Conservation (phyloP, 92 coral and sea anemone genomes). For the Parazoanthus atlanticus region DNA sequence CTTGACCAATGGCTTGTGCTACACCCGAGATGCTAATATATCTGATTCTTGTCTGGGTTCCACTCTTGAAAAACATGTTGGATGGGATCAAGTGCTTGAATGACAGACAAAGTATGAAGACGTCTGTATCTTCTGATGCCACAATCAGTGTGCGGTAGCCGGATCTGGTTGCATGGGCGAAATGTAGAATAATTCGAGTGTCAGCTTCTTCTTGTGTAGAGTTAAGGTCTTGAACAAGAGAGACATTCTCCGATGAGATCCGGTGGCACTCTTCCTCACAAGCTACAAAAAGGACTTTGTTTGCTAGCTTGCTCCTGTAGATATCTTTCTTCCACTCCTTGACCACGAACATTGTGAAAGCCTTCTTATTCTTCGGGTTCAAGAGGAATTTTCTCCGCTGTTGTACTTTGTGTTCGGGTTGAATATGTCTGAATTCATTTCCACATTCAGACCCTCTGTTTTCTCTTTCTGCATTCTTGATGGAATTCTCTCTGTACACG, state of each 20-base stretch:
- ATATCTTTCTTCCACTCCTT: constrained; percentile 36
- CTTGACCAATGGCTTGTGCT: constrained; percentile 51
- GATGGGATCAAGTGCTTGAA: constrained; percentile 44
- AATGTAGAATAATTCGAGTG: constrained; percentile 48
- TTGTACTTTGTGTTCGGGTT: constrained; percentile 53
- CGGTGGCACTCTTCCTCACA: constrained; percentile 44
- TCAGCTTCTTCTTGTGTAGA: constrained; percentile 69
- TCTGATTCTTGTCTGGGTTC: constrained; percentile 56
- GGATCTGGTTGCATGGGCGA: constrained; percentile 46
- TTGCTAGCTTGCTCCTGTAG: constrained; percentile 30
- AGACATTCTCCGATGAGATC: constrained; percentile 44
- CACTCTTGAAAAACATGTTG: constrained; percentile 49
- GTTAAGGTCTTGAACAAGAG: constrained; percentile 40
- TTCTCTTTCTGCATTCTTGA: constrained; percentile 63
- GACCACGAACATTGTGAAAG: constrained; percentile 57
- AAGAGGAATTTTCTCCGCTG: constrained; percentile 65
- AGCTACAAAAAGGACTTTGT: constrained; percentile 54
- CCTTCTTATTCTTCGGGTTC: constrained; percentile 56
- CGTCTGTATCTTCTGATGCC: constrained; percentile 55
- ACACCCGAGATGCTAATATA: constrained; percentile 54
- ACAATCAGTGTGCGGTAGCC: constrained; percentile 51
- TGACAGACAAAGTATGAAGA: constrained; percentile 46
- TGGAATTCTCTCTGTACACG: constrained; percentile 50
- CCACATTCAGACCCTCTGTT: constrained; percentile 48
- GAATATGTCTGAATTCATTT: constrained; percentile 46